Base-by-base conservation (phyloP, 2,797 vertebrate species). In the Diceros bicornis region DNA sequence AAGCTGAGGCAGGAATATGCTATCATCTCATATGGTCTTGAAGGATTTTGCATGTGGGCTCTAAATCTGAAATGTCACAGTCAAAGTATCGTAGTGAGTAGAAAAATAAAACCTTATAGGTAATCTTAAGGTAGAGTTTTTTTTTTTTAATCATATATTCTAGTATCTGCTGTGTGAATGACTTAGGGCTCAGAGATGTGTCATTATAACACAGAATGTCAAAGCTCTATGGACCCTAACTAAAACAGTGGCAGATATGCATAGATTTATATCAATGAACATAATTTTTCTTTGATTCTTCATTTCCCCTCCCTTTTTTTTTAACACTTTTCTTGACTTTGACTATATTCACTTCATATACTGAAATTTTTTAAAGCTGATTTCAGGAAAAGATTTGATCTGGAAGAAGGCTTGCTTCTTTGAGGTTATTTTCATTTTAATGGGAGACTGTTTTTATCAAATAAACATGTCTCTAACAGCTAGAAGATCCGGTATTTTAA, bases 371-470 rank as follows among this genome's bases (percentile, higher is more conserved):
- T 75, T 88, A 78, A 87, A 69, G 20, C 59, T 55, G 6, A 12
- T 77, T 88, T 91, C 29, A 55, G 47, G 14, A 52, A 82, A 88
- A 17, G 3, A 87, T 72, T 87, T 61, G 32, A 91, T 61, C 23
- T 6, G 69, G 50, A 82, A 72, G 21, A 81, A 81, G 17, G 9
- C 21, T 66, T 82, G 29, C 9, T 55, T 91, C 12, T 91, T 92
- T n/a, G 11, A 77, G 29, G 4, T 96, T 94, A 52, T 91, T 91
- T 87, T 55, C 44, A 83, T 47, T 69, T 82, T 21, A 68, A 92
- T 83, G 16, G n/a, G 18, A 69, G n/a, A 69, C 3, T 74, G 47
- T 9, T 77, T 82, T 83, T 83, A 69, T 68, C 13, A 37, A 83
- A 66, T 83, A 66, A 55, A 55, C 6, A 25, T 29, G 21, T 64